These are phyloP conservation scores for Nasonia vitripennis DNA, from an alignment of 1,140 invertebrate genomes.

Conservation along the genomic window DNA sequence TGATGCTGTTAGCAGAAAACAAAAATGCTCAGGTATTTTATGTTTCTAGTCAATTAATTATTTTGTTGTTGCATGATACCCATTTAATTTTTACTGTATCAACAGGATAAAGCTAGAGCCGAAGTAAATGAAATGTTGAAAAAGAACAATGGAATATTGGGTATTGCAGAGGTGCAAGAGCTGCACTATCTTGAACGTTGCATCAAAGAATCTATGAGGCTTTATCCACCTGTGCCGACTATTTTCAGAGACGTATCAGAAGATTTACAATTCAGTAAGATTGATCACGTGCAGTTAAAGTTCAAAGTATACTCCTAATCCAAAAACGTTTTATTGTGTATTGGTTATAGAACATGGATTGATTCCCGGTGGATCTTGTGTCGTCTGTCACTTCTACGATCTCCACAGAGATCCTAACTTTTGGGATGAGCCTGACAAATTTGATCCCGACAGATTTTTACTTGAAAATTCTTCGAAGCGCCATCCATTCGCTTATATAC, in stretches of 20 bases:
- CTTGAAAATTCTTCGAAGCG: neutral
- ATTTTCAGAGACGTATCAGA: slow-evolving; percentile 72
- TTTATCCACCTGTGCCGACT: slow-evolving; percentile 79
- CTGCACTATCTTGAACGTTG: slow-evolving; percentile 77
- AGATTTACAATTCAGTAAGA: slow-evolving; percentile 65
- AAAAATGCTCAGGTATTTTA: slow-evolving; percentile 74
- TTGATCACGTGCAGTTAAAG: too few relatives aligned
- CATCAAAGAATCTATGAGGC: slow-evolving; percentile 79
- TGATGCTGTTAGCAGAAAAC: neutral
- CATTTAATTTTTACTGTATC: slow-evolving; percentile 48
- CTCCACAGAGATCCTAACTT: neutral
- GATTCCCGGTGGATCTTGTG: neutral
- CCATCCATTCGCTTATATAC: neutral
- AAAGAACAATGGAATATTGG: slow-evolving; percentile 52
- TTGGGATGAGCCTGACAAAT: neutral
- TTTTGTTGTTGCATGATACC: slow-evolving; percentile 88
- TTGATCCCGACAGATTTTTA: neutral
- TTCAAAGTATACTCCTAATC: neutral
- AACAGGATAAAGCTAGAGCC: slow-evolving; percentile 55
- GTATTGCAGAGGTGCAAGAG: slow-evolving; percentile 50
- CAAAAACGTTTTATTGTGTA: neutral
- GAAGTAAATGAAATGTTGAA: slow-evolving; percentile 58
- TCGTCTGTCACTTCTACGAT: neutral
- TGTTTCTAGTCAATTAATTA: slow-evolving; percentile 82
- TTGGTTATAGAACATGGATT: neutral